A percentile compares a stretch with the other conserved stretches of the same genome.
Evolutionary conservation across 2,113 vertebrate species (phyloP).

Genomic region (Talpa occidentalis): DNA sequence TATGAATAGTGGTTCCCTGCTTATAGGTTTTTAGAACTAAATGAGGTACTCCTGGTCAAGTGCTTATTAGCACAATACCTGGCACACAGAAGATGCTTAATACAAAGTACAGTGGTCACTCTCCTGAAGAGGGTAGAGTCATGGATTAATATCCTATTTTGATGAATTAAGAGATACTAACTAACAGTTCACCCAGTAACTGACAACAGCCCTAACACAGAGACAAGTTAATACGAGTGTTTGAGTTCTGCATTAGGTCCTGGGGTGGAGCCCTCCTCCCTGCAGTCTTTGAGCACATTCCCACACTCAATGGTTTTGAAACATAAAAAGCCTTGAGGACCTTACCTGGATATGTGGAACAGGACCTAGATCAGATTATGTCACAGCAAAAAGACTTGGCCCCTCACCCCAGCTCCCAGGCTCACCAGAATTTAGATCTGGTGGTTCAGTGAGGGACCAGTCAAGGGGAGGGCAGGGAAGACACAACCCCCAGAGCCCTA

Average conservation of each 20-base stretch:
- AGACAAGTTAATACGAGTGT: conserved; percentile 6
- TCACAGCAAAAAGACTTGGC: not conserved
- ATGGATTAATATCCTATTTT: not conserved
- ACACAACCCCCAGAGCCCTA: not conserved
- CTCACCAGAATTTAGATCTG: not conserved
- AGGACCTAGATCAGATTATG: not conserved
- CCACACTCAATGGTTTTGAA: not conserved
- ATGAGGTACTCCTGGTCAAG: not conserved
- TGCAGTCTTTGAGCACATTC: not conserved
- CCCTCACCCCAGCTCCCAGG: not conserved
- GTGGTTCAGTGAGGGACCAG: not conserved
- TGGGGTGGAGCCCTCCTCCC: not conserved
- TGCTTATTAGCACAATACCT: not conserved
- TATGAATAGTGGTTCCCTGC: not conserved
- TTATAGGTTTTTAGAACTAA: not conserved
- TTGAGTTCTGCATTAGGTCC: not conserved
- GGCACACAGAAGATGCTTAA: not conserved
- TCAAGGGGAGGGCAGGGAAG: not conserved
- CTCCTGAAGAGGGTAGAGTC: not conserved
- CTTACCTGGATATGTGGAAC: not conserved
- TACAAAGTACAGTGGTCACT: not conserved
- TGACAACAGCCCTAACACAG: not conserved
- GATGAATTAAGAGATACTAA: not conserved
- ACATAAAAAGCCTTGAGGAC: not conserved
- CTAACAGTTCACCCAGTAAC: not conserved